Percentiles rank a stretch among this genome's conserved stretches.
phyloP scores from a whole-genome alignment of 2,797 vertebrate species.

The Catamblyrhynchus diadema region DNA sequence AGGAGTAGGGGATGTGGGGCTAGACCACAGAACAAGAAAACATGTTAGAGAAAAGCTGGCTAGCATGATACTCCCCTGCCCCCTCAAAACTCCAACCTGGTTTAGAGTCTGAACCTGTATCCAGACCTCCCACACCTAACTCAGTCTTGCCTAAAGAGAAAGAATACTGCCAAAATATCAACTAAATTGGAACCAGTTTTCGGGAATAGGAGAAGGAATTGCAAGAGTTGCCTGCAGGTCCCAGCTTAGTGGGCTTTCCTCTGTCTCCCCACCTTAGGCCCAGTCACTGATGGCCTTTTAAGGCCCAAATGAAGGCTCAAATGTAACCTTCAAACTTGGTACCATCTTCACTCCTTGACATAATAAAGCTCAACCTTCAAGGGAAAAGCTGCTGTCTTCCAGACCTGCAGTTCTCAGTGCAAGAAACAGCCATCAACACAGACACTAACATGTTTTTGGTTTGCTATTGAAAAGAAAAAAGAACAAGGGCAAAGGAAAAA shows the following conservation, averaged over 20 bases:
- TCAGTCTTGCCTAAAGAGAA: neutral
- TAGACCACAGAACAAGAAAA: neutral
- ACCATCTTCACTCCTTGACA: neutral
- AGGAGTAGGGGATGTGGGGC: neutral
- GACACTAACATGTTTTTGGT: neutral
- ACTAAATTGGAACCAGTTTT: neutral
- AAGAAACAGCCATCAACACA: neutral
- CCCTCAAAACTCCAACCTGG: too few species aligned
- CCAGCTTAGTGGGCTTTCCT: neutral
- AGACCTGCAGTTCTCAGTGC: neutral
- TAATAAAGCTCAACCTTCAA: neutral
- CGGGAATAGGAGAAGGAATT: neutral
- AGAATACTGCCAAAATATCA: neutral
- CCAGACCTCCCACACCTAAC: neutral
- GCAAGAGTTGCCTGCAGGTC: neutral
- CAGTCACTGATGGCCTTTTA: neutral
- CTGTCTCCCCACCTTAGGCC: neutral
- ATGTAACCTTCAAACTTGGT: neutral
- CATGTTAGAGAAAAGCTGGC: neutral
- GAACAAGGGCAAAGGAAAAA: neutral
- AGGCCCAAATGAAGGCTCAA: neutral
- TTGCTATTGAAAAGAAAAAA: neutral
- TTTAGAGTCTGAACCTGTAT: neutral
- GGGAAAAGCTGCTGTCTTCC: neutral
- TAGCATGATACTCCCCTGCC: accelerated